Conservation (phyloP, 1,140 invertebrate genomes). For the Microplitis mediator region DNA sequence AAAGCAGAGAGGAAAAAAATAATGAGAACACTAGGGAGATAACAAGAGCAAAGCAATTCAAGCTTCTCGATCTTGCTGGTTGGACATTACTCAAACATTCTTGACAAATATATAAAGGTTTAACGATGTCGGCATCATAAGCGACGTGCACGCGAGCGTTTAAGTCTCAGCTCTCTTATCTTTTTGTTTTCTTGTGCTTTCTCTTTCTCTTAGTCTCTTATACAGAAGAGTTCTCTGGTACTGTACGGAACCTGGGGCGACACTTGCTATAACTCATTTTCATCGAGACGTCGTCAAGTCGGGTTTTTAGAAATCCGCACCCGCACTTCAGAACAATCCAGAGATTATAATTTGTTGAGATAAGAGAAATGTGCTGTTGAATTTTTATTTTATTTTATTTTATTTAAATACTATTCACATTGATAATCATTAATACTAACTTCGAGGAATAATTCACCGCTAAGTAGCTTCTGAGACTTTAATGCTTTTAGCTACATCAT, state of each 20-base stretch:
- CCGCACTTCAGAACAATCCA: slow-evolving; percentile 14
- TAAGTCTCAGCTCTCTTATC: slow-evolving; percentile 30
- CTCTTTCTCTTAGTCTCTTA: neutral
- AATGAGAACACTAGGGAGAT: neutral
- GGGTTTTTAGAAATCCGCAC: slow-evolving; percentile 25
- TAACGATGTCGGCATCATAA: slow-evolving; percentile 43
- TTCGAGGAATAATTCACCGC: neutral
- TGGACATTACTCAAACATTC: slow-evolving; percentile 44
- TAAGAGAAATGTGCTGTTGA: neutral
- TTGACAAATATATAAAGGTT: slow-evolving; percentile 48
- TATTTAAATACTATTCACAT: neutral
- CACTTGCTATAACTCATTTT: slow-evolving; percentile 43
- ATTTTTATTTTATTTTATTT: neutral
- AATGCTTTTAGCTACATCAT: neutral
- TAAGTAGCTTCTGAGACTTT: neutral
- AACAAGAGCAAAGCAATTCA: slow-evolving; percentile 8
- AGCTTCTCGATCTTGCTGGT: slow-evolving; percentile 21
- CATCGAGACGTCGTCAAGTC: slow-evolving; percentile 41
- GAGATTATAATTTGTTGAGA: slow-evolving; percentile 7
- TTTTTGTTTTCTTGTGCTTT: neutral
- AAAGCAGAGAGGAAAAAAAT: neutral
- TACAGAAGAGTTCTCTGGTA: slow-evolving; percentile 16
- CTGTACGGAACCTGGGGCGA: slow-evolving; percentile 35
- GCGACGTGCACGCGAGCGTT: slow-evolving; percentile 44
- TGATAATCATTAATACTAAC: neutral